Evolutionary conservation across 1,140 invertebrate species (phyloP), one percentile per base, ranked within the genome.

Genomic region (Oncopodura yosiiana): DNA sequence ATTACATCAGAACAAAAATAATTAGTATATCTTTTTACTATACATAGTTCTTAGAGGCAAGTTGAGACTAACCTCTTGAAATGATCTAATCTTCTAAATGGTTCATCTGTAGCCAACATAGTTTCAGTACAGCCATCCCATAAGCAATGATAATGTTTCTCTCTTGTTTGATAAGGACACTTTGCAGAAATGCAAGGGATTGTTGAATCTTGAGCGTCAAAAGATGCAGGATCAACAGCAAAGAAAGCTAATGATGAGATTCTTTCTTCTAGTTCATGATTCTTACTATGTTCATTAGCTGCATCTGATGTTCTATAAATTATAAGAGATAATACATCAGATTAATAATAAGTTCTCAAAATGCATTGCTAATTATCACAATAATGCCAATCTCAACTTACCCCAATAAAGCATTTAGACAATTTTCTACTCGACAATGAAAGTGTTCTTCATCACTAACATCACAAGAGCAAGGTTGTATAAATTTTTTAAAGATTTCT

Each of bases 91-190:
- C 88, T 74, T 49, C 82, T 77, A 71, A 92, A 92, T 1, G 86
- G 83, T 64, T 86, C 86, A 63, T 92, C 89, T 12, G 80, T 80
- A 8, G 82, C 79, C 18, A 88, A 71, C 48, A 94, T 84, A 3
- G 88, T 81, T 67, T 88, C 87, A 16, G 80, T 78, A 68, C 91
- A 94, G 51, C 83, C 86, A 65, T 90, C 86, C 81, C 83, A 84
- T 64, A 78, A 83, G 69, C 84, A 94, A 69, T 94, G 90, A 67
- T 83, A 93, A 66, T 94, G 91, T 48, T 83, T 84, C 59, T 87
- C 82, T 55, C 84, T 84, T 49, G 78, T 75, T 36, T 81, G 79
- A 66, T 84, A 85, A 23, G 83, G 80, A 71, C 88, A 92, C 37
- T 76, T 77, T n/a, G 69, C 58, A 14, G 69, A 64, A 14, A 64